Percentiles rank a stretch among this genome's conserved stretches.
Conservation (phyloP, 2,797 vertebrate species). For the Malacoctenus gilli region DNA sequence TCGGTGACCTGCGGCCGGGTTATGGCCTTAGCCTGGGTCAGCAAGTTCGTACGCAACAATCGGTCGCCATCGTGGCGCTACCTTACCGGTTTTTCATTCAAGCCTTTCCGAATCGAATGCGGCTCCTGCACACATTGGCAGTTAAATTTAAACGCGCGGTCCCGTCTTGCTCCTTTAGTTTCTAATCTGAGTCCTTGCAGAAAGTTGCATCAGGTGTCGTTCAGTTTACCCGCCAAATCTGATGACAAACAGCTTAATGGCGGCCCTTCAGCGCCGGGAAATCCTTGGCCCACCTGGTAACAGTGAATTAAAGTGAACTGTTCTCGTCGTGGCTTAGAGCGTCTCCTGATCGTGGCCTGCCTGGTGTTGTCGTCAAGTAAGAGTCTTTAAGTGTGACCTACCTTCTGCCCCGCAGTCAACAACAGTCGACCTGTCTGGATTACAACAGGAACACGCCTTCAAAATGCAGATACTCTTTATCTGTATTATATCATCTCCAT, state of each 20-base stretch:
- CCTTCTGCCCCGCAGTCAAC: constrained; percentile 52
- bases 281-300: constrained; percentile 65
- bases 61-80: neutral
- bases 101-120: neutral
- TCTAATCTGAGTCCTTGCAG: constrained; percentile 24
- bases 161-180: constrained; percentile 20
- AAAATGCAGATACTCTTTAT: too few species aligned
- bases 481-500: too few species aligned
- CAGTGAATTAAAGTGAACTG: constrained; percentile 76
- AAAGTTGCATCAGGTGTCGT: constrained; percentile 46
- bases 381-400: constrained; percentile 53
- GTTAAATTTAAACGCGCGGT: constrained; percentile 3
- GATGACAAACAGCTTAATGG: constrained; percentile 69
- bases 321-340: constrained; percentile 62
- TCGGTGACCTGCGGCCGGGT: constrained; percentile 23
- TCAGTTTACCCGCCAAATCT: constrained; percentile 45
- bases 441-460: constrained; percentile 25
- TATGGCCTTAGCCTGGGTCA: constrained; percentile 35
- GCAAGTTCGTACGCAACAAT: constrained; percentile 26
- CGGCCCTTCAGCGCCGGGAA: constrained; percentile 34
- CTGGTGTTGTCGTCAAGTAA: constrained; percentile 38
- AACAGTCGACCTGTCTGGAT: constrained; percentile 54
- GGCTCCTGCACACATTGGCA: neutral
- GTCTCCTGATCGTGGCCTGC: constrained; percentile 52
- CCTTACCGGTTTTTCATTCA: constrained; percentile 6